Evolutionary conservation across 2,888 invertebrate species (phyloP).

Genomic region (Liodrosophila aerea): DNA sequence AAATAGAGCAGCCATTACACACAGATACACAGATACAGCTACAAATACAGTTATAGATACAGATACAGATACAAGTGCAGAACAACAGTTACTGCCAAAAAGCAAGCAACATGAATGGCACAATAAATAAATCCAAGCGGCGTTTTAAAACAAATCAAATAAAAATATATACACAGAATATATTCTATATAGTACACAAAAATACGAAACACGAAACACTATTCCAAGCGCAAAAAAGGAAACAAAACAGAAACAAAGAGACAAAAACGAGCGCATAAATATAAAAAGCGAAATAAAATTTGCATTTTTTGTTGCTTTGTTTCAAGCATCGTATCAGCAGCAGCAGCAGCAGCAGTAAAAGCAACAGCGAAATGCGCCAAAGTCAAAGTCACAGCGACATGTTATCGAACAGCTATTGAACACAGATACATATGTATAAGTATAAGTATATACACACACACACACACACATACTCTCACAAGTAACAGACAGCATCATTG

Average conservation of each 20-base stretch:
- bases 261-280: constrained; percentile 31
- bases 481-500: neutral
- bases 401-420: too few species aligned
- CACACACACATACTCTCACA: neutral
- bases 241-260: constrained; percentile 12
- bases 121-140: constrained; percentile 69
- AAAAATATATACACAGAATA: constrained; percentile 1
- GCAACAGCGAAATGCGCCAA: too few species aligned
- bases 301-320: constrained; percentile 66
- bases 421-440: too few species aligned
- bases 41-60: constrained; percentile 16
- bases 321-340: constrained; percentile 58
- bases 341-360: neutral
- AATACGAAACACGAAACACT: constrained; percentile 21
- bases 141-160: constrained; percentile 64
- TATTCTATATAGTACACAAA: neutral
- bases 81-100: constrained; percentile 21
- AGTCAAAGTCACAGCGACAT: too few species aligned
- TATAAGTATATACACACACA: too few species aligned
- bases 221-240: constrained; percentile 13
- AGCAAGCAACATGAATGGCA: constrained; percentile 56
- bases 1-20: constrained; percentile 48
- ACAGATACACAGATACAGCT: constrained; percentile 16
- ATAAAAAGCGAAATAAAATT: constrained; percentile 67
- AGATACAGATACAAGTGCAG: constrained; percentile 14